Percentiles rank a stretch among this genome's conserved stretches.
These are phyloP conservation scores for Lepidothrix coronata DNA, from an alignment of 2,113 vertebrate species.

Conservation along the genomic window DNA sequence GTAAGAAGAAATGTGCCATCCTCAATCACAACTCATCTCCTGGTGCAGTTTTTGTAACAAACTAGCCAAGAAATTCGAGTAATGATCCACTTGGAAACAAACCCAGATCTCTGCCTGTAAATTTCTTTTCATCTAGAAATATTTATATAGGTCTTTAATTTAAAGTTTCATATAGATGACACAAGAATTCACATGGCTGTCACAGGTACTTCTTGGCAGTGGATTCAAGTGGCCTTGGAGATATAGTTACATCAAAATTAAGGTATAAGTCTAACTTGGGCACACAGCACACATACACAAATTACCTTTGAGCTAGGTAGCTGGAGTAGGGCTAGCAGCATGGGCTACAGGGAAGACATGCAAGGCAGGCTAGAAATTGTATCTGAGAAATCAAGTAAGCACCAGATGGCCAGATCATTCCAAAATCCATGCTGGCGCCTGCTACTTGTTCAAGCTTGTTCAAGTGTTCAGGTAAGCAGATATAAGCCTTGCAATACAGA, in stretches of 20 bases:
- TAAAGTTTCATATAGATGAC: neutral
- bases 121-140: neutral
- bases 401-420: neutral
- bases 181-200: neutral
- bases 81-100: neutral
- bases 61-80: neutral
- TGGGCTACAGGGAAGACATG: neutral
- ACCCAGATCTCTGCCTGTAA: neutral
- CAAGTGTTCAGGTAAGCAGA: neutral
- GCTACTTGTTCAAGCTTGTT: neutral
- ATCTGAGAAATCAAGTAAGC: neutral
- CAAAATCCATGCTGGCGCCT: neutral
- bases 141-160: neutral
- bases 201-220: neutral
- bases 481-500: neutral
- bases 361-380: neutral
- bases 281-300: neutral
- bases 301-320: neutral
- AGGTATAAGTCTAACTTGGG: neutral
- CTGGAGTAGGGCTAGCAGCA: fast-evolving
- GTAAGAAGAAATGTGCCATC: neutral
- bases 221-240: neutral
- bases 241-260: neutral
- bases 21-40: neutral
- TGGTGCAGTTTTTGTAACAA: neutral